These are phyloP conservation scores for Esox lucius DNA, from an alignment of 2,797 vertebrate genomes.

Conservation along the genomic window DNA sequence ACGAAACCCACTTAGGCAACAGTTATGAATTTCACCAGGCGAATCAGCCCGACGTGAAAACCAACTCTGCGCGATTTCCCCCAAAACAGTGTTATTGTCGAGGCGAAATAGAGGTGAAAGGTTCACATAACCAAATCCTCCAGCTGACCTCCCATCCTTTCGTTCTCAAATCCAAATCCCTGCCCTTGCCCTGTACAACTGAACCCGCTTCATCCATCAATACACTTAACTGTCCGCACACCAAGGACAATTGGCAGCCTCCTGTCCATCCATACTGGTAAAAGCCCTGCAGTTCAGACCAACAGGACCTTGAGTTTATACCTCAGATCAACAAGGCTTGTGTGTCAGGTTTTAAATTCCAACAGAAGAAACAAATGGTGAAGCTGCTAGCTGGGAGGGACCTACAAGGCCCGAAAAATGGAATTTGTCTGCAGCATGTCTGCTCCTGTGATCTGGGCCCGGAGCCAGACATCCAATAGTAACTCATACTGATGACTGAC, in stretches of 20 bases:
- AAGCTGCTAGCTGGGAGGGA: neutral
- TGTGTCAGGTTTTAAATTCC: neutral
- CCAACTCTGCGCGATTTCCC: neutral
- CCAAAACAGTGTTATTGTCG: neutral
- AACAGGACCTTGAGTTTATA: neutral
- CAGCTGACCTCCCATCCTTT: conserved; percentile 3
- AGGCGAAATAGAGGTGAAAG: neutral
- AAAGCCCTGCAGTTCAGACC: neutral
- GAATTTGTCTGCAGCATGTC: neutral
- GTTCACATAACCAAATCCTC: neutral
- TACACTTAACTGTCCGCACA: neutral
- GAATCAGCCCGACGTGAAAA: neutral
- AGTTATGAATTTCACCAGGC: neutral
- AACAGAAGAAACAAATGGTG: neutral
- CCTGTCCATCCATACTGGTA: neutral
- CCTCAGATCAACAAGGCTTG: neutral
- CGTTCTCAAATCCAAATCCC: neutral
- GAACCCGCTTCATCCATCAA: neutral
- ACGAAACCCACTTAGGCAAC: neutral
- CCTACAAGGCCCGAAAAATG: neutral
- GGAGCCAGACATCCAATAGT: neutral
- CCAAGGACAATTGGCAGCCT: neutral
- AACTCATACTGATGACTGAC: conserved; percentile 24
- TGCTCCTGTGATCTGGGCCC: neutral
- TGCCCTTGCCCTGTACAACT: neutral